These are phyloP conservation scores for Dromas ardeola DNA, from an alignment of 2,113 vertebrate species.

Conservation along the genomic window DNA sequence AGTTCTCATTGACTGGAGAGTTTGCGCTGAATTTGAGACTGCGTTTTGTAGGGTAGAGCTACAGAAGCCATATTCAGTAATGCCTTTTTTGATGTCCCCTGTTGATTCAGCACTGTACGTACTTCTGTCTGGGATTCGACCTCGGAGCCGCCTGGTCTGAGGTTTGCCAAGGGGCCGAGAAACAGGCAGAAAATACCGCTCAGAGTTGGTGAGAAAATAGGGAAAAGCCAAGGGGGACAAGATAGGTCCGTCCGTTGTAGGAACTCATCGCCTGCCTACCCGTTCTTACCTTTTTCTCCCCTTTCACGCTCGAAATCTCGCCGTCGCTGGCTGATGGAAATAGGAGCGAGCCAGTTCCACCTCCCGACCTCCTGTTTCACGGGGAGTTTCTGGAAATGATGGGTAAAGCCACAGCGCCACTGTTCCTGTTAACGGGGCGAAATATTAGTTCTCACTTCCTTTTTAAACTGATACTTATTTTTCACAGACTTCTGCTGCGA, in stretches of 20 bases:
- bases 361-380: not conserved
- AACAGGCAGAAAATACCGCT: not conserved
- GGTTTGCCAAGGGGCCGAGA: conserved; percentile 50
- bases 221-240: not conserved
- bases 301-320: accelerated
- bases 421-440: not conserved
- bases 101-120: conserved; percentile 70
- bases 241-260: not conserved
- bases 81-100: conserved; percentile 71
- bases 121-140: conserved; percentile 68
- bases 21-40: conserved; percentile 13
- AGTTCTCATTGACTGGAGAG: conserved; percentile 31
- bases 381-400: not conserved
- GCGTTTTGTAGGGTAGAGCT: not conserved
- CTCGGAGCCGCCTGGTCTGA: conserved; percentile 70
- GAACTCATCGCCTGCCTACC: accelerated
- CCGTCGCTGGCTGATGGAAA: accelerated
- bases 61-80: conserved; percentile 80
- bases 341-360: not conserved
- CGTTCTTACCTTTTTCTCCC: no score
- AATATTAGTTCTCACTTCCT: not conserved
- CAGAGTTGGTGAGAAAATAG: not conserved
- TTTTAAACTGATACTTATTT: not conserved
- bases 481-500: accelerated
- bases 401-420: not conserved